phyloP scores from a whole-genome alignment of 2,113 vertebrate species.

The Percopsis transmontana region DNA sequence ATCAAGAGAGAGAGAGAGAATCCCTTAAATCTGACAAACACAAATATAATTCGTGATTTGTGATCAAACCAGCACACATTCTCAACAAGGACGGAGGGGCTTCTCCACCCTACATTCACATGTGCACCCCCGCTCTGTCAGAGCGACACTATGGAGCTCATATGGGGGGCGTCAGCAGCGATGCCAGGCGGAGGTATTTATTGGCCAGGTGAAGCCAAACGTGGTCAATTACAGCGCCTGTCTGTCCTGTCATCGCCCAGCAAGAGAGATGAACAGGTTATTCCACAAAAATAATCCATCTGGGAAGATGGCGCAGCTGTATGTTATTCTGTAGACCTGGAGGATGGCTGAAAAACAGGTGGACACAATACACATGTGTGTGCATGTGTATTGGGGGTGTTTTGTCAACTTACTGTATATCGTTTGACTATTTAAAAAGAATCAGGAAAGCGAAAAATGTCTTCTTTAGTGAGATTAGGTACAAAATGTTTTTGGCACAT shows the following conservation, averaged over 20 bases:
- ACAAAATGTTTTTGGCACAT: too few relatives aligned
- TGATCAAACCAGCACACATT: slow-evolving; percentile 53
- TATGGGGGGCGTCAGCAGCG: slow-evolving; percentile 46
- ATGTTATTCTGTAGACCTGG: slow-evolving; percentile 40
- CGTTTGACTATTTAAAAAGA: too few relatives aligned
- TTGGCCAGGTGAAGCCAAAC: slow-evolving; percentile 74
- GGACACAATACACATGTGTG: slow-evolving; percentile 1
- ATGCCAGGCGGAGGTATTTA: slow-evolving; percentile 63
- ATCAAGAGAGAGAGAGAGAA: slow-evolving; percentile 52
- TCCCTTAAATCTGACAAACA: slow-evolving; percentile 70
- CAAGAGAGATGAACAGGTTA: slow-evolving; percentile 72
- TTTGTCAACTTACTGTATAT: too few relatives aligned
- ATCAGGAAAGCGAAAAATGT: too few relatives aligned
- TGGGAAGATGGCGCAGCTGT: slow-evolving; percentile 60
- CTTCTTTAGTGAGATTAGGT: too few relatives aligned
- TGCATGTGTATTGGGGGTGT: not conserved
- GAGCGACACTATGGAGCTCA: slow-evolving; percentile 64
- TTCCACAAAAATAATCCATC: slow-evolving; percentile 75
- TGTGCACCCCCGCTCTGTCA: slow-evolving; percentile 39
- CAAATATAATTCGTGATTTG: slow-evolving; percentile 55
- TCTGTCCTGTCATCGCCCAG: slow-evolving; percentile 74
- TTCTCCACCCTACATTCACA: slow-evolving; percentile 4
- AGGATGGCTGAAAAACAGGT: slow-evolving; percentile 53
- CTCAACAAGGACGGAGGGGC: slow-evolving; percentile 27
- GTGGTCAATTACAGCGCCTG: slow-evolving; percentile 74